These are phyloP conservation scores for Platalea minor DNA, from an alignment of 2,797 vertebrate genomes.

Conservation along the genomic window DNA sequence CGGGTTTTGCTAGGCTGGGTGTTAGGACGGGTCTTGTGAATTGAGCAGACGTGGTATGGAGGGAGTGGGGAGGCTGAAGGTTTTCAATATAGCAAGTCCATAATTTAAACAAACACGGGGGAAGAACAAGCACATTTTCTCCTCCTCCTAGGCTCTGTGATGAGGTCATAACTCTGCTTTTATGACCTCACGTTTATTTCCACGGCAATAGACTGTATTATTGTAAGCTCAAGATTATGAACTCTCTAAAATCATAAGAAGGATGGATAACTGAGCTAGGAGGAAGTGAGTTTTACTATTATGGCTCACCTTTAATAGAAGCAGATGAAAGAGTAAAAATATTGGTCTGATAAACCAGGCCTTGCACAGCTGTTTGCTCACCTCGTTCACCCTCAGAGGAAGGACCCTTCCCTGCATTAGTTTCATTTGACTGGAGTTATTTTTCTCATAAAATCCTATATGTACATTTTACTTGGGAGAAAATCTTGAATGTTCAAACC, in stretches of 20 bases:
- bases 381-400: neutral
- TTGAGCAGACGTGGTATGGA: accelerated
- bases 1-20: neutral
- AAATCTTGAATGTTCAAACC: neutral
- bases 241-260: neutral
- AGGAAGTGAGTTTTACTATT: neutral
- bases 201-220: conserved; percentile 2
- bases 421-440: neutral
- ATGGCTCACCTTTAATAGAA: conserved; percentile 1
- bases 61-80: neutral
- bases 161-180: conserved; percentile 53
- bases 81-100: neutral
- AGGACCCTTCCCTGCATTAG: neutral
- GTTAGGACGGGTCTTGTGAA: neutral
- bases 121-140: neutral
- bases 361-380: neutral
- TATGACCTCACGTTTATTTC: conserved; percentile 43
- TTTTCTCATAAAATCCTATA: neutral
- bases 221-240: neutral
- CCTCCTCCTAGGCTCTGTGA: neutral
- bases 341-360: conserved; percentile 1
- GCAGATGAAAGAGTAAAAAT: conserved; percentile 29
- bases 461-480: neutral
- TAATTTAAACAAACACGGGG: neutral
- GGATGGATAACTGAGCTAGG: neutral